phyloP scores from a whole-genome alignment of 2,113 vertebrate genomes.

The Garra rufa region DNA sequence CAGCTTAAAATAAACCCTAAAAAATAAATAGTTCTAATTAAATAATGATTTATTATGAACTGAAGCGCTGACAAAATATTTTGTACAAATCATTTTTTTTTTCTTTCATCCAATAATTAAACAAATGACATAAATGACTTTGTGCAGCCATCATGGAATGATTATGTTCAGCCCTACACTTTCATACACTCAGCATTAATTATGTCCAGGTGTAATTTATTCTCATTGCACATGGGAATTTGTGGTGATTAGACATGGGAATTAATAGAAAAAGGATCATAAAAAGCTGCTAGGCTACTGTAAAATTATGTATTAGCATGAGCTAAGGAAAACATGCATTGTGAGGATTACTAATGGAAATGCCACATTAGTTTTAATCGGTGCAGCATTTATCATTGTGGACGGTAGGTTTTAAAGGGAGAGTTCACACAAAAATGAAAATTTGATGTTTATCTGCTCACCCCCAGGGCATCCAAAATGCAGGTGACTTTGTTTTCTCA shows the following conservation, averaged over 20 bases:
- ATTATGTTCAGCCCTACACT: neutral
- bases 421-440: too few species aligned
- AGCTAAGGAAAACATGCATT: neutral
- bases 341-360: neutral
- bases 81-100: neutral
- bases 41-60: neutral
- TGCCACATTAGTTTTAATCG: neutral
- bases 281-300: neutral
- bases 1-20: neutral
- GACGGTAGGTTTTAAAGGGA: neutral
- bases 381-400: neutral
- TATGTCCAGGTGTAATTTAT: constrained; percentile 26
- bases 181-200: constrained; percentile 21
- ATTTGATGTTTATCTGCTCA: too few species aligned
- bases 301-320: neutral
- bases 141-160: neutral
- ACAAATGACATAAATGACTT: neutral
- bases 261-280: constrained; percentile 3
- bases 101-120: neutral
- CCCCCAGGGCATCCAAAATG: too few species aligned
- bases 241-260: constrained; percentile 13
- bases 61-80: neutral
- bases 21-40: neutral
- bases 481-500: too few species aligned
- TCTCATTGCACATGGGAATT: neutral